These are phyloP conservation scores for Aurelia aurita DNA, from an alignment of 30 jellyfish, hydroid and myxozoan species.

Conservation along the genomic window DNA sequence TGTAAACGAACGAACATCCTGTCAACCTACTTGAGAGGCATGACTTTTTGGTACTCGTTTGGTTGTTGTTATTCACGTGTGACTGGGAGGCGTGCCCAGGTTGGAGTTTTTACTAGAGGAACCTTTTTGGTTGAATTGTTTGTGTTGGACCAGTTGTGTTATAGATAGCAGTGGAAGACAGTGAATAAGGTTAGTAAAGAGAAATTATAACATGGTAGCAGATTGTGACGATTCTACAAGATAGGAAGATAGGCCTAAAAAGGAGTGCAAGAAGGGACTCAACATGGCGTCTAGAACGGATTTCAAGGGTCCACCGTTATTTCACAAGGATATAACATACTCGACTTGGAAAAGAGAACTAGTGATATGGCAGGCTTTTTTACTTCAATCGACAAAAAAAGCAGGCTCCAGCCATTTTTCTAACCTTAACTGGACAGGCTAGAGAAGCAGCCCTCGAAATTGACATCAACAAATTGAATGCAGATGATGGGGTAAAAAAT, in stretches of 20 bases:
- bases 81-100: no score
- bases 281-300: neutral
- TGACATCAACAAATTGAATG: neutral
- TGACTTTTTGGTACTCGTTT: no score
- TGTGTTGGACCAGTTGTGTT: no score
- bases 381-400: slow-evolving; percentile 21
- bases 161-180: no score
- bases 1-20: no score
- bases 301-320: slow-evolving; percentile 10
- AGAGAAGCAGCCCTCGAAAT: slow-evolving; percentile 46
- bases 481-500: slow-evolving; percentile 38
- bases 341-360: slow-evolving; percentile 13
- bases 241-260: neutral
- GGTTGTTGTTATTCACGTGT: no score
- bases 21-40: no score
- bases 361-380: slow-evolving; percentile 14
- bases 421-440: slow-evolving; percentile 30
- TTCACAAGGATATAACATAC: slow-evolving; percentile 26
- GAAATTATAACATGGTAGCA: no score
- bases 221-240: no score
- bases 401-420: slow-evolving; percentile 26
- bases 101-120: no score
- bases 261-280: neutral
- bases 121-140: no score
- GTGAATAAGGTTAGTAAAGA: no score